These are phyloP conservation scores for Lepidurus couesii DNA, from an alignment of 1,140 invertebrate genomes.

Conservation along the genomic window DNA sequence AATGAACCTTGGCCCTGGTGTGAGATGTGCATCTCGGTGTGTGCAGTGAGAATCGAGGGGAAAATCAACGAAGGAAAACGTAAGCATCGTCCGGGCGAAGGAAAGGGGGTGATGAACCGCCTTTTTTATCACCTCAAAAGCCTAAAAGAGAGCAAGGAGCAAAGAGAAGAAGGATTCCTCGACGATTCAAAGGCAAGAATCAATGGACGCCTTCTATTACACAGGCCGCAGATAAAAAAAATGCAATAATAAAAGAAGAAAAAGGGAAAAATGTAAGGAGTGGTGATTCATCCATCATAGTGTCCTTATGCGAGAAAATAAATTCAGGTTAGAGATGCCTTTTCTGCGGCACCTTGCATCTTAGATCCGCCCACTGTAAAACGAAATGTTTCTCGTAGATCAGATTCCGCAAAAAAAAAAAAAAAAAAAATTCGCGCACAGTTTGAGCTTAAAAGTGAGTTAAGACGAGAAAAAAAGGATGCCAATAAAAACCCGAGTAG, in stretches of 20 bases:
- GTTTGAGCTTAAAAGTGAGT: no score
- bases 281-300: no score
- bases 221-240: background rate
- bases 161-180: background rate
- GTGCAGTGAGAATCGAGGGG: background rate
- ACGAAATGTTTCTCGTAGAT: no score
- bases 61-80: constrained; percentile 5
- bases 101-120: background rate
- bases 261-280: no score
- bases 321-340: no score
- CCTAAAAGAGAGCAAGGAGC: background rate
- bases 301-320: no score
- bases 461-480: no score
- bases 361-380: no score
- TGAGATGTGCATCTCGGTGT: background rate
- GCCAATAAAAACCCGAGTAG: no score
- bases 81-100: background rate
- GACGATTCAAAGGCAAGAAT: background rate
- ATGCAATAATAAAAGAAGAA: no score
- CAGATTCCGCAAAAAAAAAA: background rate
- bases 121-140: background rate
- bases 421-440: background rate
- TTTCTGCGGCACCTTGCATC: no score
- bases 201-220: background rate
- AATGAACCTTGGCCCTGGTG: background rate